phyloP scores from a whole-genome alignment of 1,140 invertebrate species.

The Leptinotarsa lineolata region DNA sequence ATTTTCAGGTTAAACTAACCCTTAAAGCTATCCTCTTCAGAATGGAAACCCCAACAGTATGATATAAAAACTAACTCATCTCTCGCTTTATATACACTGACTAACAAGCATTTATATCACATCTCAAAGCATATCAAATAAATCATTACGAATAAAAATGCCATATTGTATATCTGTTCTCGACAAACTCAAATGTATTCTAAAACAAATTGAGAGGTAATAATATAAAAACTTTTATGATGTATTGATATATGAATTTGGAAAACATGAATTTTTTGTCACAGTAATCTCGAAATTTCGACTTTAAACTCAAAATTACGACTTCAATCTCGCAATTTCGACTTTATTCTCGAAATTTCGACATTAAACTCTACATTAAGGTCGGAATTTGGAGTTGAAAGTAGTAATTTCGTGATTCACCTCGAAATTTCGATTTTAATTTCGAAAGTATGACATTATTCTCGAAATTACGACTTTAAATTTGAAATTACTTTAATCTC shows the following conservation, averaged over 20 bases:
- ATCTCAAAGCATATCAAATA: neutral
- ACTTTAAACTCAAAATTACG: too few relatives aligned
- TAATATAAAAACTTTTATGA: neutral
- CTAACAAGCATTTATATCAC: slow-evolving; percentile 3
- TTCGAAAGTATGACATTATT: too few relatives aligned
- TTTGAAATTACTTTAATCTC: too few relatives aligned
- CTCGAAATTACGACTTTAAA: too few relatives aligned
- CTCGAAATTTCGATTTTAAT: too few relatives aligned
- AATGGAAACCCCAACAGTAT: neutral
- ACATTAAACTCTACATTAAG: too few relatives aligned
- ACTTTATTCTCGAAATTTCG: too few relatives aligned
- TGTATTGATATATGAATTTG: neutral
- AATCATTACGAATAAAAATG: neutral
- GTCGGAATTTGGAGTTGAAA: too few relatives aligned
- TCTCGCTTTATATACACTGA: neutral
- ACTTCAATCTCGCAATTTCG: too few relatives aligned
- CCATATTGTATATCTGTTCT: too few relatives aligned
- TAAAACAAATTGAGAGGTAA: neutral
- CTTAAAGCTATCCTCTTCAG: neutral
- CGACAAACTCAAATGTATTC: too few relatives aligned
- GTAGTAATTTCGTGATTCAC: too few relatives aligned
- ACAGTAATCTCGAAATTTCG: neutral
- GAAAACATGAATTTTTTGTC: neutral
- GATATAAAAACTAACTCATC: neutral
- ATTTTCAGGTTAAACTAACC: neutral